phyloP scores from a whole-genome alignment of 2,888 invertebrate genomes.

The Andrena haemorrhoa region DNA sequence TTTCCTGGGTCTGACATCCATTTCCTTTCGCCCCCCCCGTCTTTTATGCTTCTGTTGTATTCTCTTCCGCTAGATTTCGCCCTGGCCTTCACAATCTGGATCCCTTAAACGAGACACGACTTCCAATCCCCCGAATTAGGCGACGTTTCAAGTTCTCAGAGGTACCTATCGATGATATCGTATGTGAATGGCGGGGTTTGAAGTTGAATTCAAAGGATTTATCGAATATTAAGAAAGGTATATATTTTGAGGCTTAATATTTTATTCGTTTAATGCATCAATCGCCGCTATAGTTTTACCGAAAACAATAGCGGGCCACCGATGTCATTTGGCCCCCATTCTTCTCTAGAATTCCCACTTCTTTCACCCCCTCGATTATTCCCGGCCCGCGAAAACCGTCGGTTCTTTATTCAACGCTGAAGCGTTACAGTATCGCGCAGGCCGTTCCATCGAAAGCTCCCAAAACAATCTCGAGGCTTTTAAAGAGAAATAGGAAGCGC shows the following conservation, averaged over 20 bases:
- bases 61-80: not conserved
- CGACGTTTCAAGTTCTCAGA: not conserved
- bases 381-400: constrained; percentile 19
- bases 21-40: constrained; percentile 3
- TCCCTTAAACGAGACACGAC: not conserved
- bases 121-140: not conserved
- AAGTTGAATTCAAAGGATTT: not conserved
- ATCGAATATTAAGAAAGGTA: too few relatives aligned
- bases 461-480: constrained; percentile 31
- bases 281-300: not conserved
- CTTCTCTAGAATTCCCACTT: constrained; percentile 9
- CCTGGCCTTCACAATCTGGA: constrained; percentile 6
- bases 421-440: constrained; percentile 18
- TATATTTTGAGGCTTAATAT: too few relatives aligned
- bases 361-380: constrained; percentile 27
- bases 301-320: constrained; percentile 4
- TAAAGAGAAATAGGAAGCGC: constrained; percentile 2
- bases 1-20: constrained; percentile 10
- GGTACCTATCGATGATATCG: not conserved
- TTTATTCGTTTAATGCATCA: too few relatives aligned
- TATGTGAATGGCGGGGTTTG: not conserved
- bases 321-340: not conserved
- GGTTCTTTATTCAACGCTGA: constrained; percentile 30
- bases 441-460: constrained; percentile 21
- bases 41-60: constrained; percentile 11